Base-by-base conservation (phyloP, 2,888 invertebrate genomes). In the Glyphotaelius pellucidus region DNA sequence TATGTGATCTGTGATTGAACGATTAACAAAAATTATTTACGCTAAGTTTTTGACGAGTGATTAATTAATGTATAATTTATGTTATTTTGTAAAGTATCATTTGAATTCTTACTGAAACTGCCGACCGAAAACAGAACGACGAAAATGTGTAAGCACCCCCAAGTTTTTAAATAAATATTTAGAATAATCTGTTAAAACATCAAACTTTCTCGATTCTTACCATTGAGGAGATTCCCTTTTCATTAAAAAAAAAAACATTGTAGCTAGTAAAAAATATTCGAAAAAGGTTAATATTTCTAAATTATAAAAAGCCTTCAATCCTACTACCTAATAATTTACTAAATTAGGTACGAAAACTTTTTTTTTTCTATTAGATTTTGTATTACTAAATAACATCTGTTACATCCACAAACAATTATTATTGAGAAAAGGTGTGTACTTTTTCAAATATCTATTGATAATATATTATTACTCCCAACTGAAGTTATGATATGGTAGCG, bases 1-100 rank as follows among this genome's bases (percentile, higher is more conserved):
- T 87, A 81, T 91, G 89, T 92, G 89, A 92, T 91, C 91, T 92
- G 91, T 92, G 91, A 92, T 92, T 80, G 38, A 81, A 80, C 52
- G 79, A 31, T 42, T 90, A 31, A 47, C 38, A 52, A 67, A 67
- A 25, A 67, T 25, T 67, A 67, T 67, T 25, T 67, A 67, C 25
- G 25, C 5, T 25, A 67, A 67, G 67, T 67, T 67, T 67, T 67
- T n/a, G 9, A 67, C 0, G n/a, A 67, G 67, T 67, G 25, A n/a
- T 42, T 42, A 42, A 5, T 9, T 4, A 67, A 25, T 19, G 67
- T 9, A n/a, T 67, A 9, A 9, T n/a, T n/a, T n/a, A 25, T 67
- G 67, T 67, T 67, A 9, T 67, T 67, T 67, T 25, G 5, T 25
- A 2, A 52, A 67, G 19, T 67, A 67, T 67, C 67, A 67, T 67